Base-by-base conservation (phyloP, 2,113 vertebrate species). In the Aphyosemion australe region DNA sequence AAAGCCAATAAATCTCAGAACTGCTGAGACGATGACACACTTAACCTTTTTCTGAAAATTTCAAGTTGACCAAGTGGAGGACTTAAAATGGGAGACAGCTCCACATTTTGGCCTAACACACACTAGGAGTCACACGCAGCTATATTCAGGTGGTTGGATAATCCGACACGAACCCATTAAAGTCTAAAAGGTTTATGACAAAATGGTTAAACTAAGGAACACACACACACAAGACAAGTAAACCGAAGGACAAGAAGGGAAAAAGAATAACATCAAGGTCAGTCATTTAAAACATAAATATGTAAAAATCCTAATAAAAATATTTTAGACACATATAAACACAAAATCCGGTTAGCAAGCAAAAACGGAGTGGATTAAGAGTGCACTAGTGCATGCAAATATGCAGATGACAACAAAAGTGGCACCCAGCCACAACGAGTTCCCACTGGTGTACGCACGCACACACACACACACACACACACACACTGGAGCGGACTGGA, bases 1-100 rank as follows among this genome's bases (percentile, higher is more conserved):
- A 41, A 69, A 72, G 47, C 34, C 57, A 54, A 72, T 78, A 66
- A 68, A 65, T 37, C 34, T 37, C 9, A 37, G 34, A 69, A 54
- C 15, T n/a, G 49, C 58, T 54, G 52, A 62, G 75, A 45, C 2
- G 16, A 49, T 0, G 55, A 39, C 69, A 46, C 39, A 26, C 61
- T 84, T 87, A 82, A 87, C 76, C 74, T 83, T 80, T 77, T 65
- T 31, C 64, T 61, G 72, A 59, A 61, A 26, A 54, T 70, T 65
- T 82, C 69, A 71, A 67, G 57, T 19, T 77, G 63, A 76, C 16
- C 2, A 2, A 37, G 12, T 19, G 21, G 7, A 51, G 61, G 60
- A 65, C n/a, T n/a, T n/a, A n/a, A n/a, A n/a, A n/a, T n/a, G n/a
- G n/a, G n/a, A n/a, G n/a, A n/a, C n/a, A n/a, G n/a, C n/a, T n/a